Base-by-base conservation (phyloP, 2,888 invertebrate genomes). In the Nematopogon swammerdamellus region DNA sequence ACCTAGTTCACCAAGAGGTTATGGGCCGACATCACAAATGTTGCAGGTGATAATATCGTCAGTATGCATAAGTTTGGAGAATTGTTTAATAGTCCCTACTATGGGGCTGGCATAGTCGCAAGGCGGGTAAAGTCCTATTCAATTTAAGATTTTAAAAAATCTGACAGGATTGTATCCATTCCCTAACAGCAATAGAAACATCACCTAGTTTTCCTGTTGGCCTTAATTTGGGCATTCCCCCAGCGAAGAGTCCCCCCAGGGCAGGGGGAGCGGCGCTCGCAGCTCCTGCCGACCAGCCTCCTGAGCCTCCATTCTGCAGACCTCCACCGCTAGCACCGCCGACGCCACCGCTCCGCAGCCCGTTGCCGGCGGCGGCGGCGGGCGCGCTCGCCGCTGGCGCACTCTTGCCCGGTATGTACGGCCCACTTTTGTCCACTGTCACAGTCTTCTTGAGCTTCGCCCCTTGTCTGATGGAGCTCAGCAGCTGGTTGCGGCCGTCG, bases 381-480 rank as follows among this genome's bases (percentile, higher is more conserved):
- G 51, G 43, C 60, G 64, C 62, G 54, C 59, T 60, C n/a, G 64
- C 53, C 18, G 58, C 62, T 62, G 64, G 65, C 54, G 71, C 59
- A 55, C 64, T 72, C 69, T 81, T 83, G 71, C 92, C 91, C 58
- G 86, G 77, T 57, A 93, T 75, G 47, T 83, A 67, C 0, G 95
- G 95, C 48, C 85, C 88, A 83, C 95, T 95, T 71, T 92, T 91
- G 67, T 96, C 95, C 60, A 90, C 88, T n/a, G 95, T 95, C 1
- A 87, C 87, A 49, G 93, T 82, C 73, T 94, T 95, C 69, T 91
- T 94, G 56, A 95, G 74, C 60, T 84, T 84, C 48, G 88, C 74
- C 51, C 95, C 95, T 67, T 88, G 88, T 59, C 92, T 85, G 60
- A 95, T 95, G 11, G 92, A 91, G 61, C 85, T 86, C 44, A 95